Conservation (phyloP, 2,113 vertebrate genomes). For the Amazona vittata region DNA sequence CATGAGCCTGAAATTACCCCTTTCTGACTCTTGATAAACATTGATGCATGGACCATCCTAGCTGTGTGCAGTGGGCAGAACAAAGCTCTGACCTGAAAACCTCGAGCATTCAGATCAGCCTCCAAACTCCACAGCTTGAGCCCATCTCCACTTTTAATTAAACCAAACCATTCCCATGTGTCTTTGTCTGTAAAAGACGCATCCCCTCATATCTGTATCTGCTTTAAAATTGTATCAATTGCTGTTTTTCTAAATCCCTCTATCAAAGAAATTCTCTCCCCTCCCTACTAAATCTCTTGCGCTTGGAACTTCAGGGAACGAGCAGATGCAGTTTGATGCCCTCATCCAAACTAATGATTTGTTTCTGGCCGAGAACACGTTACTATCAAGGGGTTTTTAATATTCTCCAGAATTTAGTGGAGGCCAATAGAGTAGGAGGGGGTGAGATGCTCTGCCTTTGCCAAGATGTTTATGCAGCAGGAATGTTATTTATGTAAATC, state of each 20-base stretch:
- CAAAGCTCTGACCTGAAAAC: not conserved
- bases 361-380: conserved; percentile 74
- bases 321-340: conserved; percentile 66
- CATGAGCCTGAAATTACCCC: not conserved
- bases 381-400: conserved; percentile 63
- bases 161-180: conserved; percentile 19
- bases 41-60: not conserved
- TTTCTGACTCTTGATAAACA: not conserved
- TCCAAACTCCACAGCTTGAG: conserved; percentile 41
- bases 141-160: conserved; percentile 48
- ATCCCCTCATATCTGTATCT: not conserved
- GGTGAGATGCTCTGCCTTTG: conserved; percentile 58
- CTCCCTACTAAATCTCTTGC: conserved; percentile 19
- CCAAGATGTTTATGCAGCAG: conserved; percentile 77
- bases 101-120: not conserved
- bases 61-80: not conserved
- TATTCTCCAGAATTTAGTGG: conserved; percentile 62
- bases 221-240: conserved; percentile 25
- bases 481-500: conserved; percentile 80
- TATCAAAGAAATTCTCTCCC: conserved; percentile 48
- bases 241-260: not conserved
- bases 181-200: not conserved
- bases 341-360: conserved; percentile 75
- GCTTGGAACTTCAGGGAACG: conserved; percentile 49
- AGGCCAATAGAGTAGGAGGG: conserved; percentile 72